Conservation (phyloP, 2,888 invertebrate species). For the Acleris laterana region DNA sequence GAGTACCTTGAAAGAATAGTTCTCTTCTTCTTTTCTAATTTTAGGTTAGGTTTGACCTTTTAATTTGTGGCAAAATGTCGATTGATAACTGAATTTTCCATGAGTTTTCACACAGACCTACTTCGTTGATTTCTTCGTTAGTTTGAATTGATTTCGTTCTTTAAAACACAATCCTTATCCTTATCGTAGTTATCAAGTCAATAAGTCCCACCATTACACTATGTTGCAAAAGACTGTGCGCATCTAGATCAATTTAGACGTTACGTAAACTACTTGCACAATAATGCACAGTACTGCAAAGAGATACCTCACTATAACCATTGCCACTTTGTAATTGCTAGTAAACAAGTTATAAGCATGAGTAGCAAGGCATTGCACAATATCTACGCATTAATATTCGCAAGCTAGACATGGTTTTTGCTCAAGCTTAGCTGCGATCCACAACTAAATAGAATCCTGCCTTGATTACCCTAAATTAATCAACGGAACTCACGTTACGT, state of each 20-base stretch:
- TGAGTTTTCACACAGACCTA: too few species aligned
- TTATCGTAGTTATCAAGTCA: not conserved
- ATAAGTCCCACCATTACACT: not conserved
- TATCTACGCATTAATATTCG: too few species aligned
- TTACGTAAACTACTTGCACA: conserved; percentile 14
- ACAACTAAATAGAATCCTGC: not conserved
- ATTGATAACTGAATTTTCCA: too few species aligned
- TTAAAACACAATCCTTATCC: too few species aligned
- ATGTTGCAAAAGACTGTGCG: not conserved
- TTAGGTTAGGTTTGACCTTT: too few species aligned
- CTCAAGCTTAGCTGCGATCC: not conserved
- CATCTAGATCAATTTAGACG: conserved; percentile 20
- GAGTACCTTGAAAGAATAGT: too few species aligned
- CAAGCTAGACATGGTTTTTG: not conserved
- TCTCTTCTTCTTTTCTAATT: too few species aligned
- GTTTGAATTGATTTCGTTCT: too few species aligned
- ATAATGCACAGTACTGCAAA: conserved; percentile 9
- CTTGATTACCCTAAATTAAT: not conserved
- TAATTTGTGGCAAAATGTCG: too few species aligned
- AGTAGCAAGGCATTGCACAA: not conserved
- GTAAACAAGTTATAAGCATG: conserved; percentile 9
- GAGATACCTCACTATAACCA: conserved; percentile 1
- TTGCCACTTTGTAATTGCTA: conserved; percentile 13
- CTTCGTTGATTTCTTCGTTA: too few species aligned
- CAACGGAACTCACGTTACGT: not conserved